Percentiles rank a stretch among this genome's conserved stretches.
phyloP scores from a whole-genome alignment of 2,888 invertebrate genomes.

The Euproctis similis region DNA sequence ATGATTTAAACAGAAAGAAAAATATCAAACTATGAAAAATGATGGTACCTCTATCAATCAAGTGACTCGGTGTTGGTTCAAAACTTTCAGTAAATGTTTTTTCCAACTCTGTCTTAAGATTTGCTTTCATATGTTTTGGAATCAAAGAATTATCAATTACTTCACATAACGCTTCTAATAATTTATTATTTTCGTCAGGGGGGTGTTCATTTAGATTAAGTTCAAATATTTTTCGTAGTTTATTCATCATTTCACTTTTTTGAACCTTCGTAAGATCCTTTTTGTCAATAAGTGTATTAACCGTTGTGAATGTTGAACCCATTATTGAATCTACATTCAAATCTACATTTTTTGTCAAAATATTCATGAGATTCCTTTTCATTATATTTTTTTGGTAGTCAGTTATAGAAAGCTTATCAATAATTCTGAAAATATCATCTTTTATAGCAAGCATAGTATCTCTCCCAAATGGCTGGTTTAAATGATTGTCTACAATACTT shows the following conservation, averaged over 20 bases:
- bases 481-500: background rate
- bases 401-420: constrained; percentile 15
- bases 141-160: background rate
- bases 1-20: no score
- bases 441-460: constrained; percentile 3
- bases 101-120: constrained; percentile 1
- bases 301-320: background rate
- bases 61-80: background rate
- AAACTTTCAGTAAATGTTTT: background rate
- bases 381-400: constrained; percentile 11
- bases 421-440: constrained; percentile 10
- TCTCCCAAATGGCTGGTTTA: background rate
- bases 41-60: no score
- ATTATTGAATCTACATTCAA: background rate
- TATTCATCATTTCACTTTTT: background rate
- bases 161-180: background rate
- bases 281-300: constrained; percentile 2
- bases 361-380: constrained; percentile 11
- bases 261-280: background rate
- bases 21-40: no score
- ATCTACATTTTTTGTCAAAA: constrained; percentile 1
- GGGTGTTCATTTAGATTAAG: constrained; percentile 1
- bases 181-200: constrained; percentile 1
- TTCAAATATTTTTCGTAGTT: background rate
- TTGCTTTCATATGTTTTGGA: background rate